Conservation (phyloP, 1,140 invertebrate genomes). For the Drosophila bocki region DNA sequence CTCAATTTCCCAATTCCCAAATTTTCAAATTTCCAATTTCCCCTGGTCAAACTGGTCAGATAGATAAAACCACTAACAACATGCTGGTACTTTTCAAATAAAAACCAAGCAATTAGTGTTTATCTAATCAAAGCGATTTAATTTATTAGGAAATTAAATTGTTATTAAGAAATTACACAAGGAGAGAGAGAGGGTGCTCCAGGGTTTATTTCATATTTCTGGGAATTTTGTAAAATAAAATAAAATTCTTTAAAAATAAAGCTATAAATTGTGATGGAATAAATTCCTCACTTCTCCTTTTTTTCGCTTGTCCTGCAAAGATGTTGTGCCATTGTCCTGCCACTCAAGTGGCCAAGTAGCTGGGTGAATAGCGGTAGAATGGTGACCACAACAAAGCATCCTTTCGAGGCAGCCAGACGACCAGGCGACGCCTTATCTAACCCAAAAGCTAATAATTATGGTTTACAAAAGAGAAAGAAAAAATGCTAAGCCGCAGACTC, state of each 20-base stretch:
- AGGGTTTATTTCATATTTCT: not conserved
- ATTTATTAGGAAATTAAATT: slow-evolving; percentile 12
- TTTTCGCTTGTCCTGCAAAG: not conserved
- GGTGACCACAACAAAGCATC: slow-evolving; percentile 59
- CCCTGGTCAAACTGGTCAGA: slow-evolving; percentile 15
- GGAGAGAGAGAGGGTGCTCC: not conserved
- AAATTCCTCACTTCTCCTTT: slow-evolving; percentile 7
- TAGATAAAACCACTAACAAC: not conserved
- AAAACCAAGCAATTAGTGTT: slow-evolving; percentile 22
- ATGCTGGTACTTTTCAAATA: slow-evolving; percentile 35
- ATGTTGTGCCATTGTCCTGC: slow-evolving; percentile 30
- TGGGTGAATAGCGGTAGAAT: not conserved
- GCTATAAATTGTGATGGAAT: slow-evolving; percentile 8
- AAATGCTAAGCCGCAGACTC: slow-evolving; percentile 30
- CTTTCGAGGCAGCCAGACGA: slow-evolving; percentile 34
- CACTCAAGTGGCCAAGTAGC: slow-evolving; percentile 1
- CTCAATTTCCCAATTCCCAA: not conserved
- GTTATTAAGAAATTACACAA: not conserved
- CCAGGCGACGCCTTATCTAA: slow-evolving; percentile 45
- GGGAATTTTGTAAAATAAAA: not conserved
- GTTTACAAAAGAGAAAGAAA: slow-evolving; percentile 14
- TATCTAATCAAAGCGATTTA: slow-evolving; percentile 13
- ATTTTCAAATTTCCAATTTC: not conserved
- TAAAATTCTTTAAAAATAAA: not conserved
- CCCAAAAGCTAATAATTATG: slow-evolving; percentile 66